Percentiles rank a stretch among this genome's conserved stretches.
Conservation (phyloP, 2,797 vertebrate species). For the Trematomus bernacchii region DNA sequence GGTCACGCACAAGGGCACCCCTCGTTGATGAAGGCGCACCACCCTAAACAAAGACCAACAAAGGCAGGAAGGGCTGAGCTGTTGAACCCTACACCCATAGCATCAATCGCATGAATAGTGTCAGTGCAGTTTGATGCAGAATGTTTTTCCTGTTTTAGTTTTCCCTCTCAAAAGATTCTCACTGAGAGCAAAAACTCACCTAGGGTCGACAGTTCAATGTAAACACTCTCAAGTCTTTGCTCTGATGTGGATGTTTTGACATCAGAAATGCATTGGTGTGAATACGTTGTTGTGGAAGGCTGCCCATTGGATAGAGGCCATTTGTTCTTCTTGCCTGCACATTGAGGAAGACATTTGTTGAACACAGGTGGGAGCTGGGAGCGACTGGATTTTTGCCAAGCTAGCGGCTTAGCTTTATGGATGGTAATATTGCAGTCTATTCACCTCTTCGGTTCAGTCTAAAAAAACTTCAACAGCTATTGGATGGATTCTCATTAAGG, state of each 20-base stretch:
- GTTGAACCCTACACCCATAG: conserved; percentile 54
- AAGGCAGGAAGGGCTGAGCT: conserved; percentile 82
- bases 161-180: conserved; percentile 52
- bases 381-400: background rate
- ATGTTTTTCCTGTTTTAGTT: conserved; percentile 70
- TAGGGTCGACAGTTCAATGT: conserved; percentile 30
- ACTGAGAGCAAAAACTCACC: conserved; percentile 32
- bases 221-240: conserved; percentile 50
- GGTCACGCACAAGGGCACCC: conserved; percentile 51
- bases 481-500: background rate
- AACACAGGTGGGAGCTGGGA: background rate
- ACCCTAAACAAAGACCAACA: conserved; percentile 79
- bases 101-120: conserved; percentile 47
- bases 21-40: conserved; percentile 53
- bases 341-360: background rate
- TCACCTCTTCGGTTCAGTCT: background rate
- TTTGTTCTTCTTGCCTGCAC: conserved; percentile 17
- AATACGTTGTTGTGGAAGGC: conserved; percentile 2
- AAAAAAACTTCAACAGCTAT: background rate
- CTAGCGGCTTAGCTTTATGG: background rate
- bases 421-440: background rate
- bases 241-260: conserved; percentile 34
- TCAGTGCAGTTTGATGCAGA: conserved; percentile 37
- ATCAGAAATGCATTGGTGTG: conserved; percentile 28
- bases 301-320: background rate